Percentiles rank a stretch among this genome's conserved stretches.
phyloP scores from a whole-genome alignment of 2,888 invertebrate genomes.

The Aporophyla lueneburgensis region DNA sequence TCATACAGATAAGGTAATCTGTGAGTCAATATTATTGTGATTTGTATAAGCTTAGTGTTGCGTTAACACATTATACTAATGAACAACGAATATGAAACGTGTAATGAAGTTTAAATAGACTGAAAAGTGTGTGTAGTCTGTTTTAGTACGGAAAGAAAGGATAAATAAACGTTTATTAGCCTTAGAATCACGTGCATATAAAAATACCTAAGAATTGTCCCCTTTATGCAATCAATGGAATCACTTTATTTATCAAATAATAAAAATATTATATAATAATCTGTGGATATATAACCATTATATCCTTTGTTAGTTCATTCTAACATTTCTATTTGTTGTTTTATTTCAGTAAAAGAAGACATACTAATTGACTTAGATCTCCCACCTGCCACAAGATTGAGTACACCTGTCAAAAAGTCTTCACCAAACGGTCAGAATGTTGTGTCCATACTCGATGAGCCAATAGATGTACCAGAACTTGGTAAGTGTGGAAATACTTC shows the following conservation, averaged over 20 bases:
- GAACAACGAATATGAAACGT: not conserved
- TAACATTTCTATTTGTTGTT: not conserved
- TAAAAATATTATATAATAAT: too few relatives aligned
- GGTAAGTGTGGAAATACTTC: slow-evolving; percentile 74
- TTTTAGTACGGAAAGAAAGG: not conserved
- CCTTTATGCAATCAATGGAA: not conserved
- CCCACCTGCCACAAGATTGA: slow-evolving; percentile 89
- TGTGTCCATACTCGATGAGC: slow-evolving; percentile 93
- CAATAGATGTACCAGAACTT: slow-evolving; percentile 93
- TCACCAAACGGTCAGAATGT: slow-evolving; percentile 68
- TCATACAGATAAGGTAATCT: slow-evolving; percentile 14
- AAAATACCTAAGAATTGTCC: not conserved
- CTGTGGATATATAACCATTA: not conserved
- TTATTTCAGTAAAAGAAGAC: slow-evolving; percentile 91
- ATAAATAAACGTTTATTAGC: not conserved
- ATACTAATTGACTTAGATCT: slow-evolving; percentile 93
- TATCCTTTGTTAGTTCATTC: not conserved
- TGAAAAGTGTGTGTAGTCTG: not conserved
- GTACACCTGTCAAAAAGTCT: slow-evolving; percentile 71
- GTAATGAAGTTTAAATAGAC: not conserved
- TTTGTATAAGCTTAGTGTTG: not conserved
- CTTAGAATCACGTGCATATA: not conserved
- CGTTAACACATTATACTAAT: not conserved
- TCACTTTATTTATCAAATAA: not conserved
- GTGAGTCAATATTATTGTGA: slow-evolving; percentile 2